A percentile compares a stretch with the other conserved stretches of the same genome.
These are phyloP conservation scores for Antechinus stuartii DNA, from an alignment of 2,113 vertebrate species.

Conservation along the genomic window DNA sequence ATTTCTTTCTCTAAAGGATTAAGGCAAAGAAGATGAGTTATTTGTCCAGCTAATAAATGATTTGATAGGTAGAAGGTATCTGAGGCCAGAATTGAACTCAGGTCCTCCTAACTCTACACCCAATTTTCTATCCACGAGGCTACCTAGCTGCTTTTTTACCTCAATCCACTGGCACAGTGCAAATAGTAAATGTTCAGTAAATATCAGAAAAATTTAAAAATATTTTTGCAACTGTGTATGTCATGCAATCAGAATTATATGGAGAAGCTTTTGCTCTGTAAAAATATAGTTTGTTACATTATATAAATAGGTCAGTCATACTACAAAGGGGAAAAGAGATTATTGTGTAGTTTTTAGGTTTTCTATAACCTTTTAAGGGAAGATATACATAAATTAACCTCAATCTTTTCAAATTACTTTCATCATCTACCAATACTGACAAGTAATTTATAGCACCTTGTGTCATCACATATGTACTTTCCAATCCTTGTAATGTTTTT, in stretches of 20 bases:
- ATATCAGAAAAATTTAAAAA: neutral
- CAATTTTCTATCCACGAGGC: neutral
- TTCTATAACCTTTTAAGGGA: slow-evolving; percentile 14
- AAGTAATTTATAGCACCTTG: neutral
- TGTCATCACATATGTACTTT: neutral
- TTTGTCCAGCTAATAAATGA: neutral
- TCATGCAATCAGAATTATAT: neutral
- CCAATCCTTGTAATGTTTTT: neutral
- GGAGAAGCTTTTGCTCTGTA: neutral
- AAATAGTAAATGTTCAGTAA: neutral
- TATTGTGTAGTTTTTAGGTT: neutral
- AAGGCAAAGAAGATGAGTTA: neutral
- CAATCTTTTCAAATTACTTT: neutral
- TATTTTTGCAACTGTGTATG: neutral
- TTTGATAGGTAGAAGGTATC: neutral
- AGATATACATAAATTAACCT: neutral
- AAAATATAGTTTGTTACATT: slow-evolving; percentile 19
- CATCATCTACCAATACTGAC: neutral
- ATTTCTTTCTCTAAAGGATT: neutral
- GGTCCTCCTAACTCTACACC: neutral
- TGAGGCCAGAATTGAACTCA: neutral
- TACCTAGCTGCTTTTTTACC: neutral
- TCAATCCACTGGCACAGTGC: neutral
- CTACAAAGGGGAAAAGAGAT: neutral
- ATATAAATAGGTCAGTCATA: slow-evolving; percentile 3